Evolutionary conservation across 2,888 invertebrate genomes (phyloP).

Genomic region (Meteorus colon): DNA sequence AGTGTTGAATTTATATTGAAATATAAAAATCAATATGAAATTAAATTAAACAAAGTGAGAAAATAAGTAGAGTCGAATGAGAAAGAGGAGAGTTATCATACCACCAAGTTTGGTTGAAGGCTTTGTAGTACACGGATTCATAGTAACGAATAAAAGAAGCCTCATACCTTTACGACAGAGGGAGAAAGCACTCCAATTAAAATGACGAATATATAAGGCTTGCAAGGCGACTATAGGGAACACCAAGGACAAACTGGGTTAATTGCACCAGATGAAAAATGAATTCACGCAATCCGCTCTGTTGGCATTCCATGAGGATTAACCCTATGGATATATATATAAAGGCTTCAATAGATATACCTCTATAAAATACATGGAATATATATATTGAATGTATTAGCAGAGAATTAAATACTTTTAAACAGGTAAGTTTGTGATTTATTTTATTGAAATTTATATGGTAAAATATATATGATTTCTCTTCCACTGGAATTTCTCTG

Average conservation of each 20-base stretch:
- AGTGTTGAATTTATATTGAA: neutral
- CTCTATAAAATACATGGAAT: neutral
- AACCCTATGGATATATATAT: too few relatives aligned
- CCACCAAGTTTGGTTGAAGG: too few relatives aligned
- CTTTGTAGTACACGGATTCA: neutral
- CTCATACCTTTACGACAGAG: neutral
- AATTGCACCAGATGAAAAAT: slow-evolving; percentile 47
- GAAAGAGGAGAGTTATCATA: neutral
- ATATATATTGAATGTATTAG: neutral
- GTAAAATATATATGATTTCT: neutral
- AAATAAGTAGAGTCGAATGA: neutral
- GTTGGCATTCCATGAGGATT: neutral
- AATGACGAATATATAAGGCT: slow-evolving; percentile 46
- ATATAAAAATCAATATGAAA: slow-evolving; percentile 1
- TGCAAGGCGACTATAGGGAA: slow-evolving; percentile 8
- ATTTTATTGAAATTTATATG: slow-evolving; percentile 19
- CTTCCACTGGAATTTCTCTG: neutral
- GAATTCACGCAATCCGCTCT: slow-evolving; percentile 25
- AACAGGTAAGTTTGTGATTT: slow-evolving; percentile 13
- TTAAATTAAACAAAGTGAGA: neutral
- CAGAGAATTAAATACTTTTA: slow-evolving; percentile 8
- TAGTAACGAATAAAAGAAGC: neutral
- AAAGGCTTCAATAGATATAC: neutral
- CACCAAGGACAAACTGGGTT: slow-evolving; percentile 49
- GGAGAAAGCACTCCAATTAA: slow-evolving; percentile 41